These are phyloP conservation scores for Euleptes europaea DNA, from an alignment of 2,113 vertebrate species.

Conservation along the genomic window DNA sequence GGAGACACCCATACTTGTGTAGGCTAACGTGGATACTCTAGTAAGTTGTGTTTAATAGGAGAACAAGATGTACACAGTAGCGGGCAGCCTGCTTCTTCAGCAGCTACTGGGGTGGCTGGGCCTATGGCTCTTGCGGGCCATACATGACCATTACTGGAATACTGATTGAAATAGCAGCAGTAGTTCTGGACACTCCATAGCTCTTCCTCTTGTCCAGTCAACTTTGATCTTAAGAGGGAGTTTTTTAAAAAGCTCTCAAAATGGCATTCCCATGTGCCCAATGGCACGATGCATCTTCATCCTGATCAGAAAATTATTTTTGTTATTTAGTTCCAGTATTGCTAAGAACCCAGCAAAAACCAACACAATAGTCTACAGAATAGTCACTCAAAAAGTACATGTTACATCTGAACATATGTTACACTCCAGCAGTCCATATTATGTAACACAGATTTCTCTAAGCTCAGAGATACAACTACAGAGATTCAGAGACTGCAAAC, in stretches of 20 bases:
- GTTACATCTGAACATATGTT: not conserved
- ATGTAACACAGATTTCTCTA: not conserved
- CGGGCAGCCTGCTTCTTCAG: too few relatives aligned
- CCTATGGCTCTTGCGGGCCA: too few relatives aligned
- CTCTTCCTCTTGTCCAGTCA: not conserved
- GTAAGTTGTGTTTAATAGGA: too few relatives aligned
- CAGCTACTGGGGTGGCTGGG: too few relatives aligned
- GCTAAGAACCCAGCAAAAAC: not conserved
- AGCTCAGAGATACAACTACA: not conserved
- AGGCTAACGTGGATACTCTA: slow-evolving; percentile 27
- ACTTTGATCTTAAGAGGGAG: not conserved
- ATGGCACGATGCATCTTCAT: not conserved
- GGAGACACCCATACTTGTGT: slow-evolving; percentile 60
- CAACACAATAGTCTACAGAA: not conserved
- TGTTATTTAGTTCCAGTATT: not conserved
- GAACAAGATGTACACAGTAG: too few relatives aligned
- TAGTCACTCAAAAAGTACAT: not conserved
- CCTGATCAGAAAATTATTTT: not conserved
- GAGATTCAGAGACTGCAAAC: not conserved
- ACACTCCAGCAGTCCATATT: not conserved
- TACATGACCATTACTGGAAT: not conserved
- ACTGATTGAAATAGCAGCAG: not conserved
- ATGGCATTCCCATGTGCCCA: not conserved
- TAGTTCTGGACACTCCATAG: not conserved
- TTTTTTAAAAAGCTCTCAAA: not conserved